These are phyloP conservation scores for Remorina albescens DNA, from an alignment of 2,797 vertebrate species.

Conservation along the genomic window DNA sequence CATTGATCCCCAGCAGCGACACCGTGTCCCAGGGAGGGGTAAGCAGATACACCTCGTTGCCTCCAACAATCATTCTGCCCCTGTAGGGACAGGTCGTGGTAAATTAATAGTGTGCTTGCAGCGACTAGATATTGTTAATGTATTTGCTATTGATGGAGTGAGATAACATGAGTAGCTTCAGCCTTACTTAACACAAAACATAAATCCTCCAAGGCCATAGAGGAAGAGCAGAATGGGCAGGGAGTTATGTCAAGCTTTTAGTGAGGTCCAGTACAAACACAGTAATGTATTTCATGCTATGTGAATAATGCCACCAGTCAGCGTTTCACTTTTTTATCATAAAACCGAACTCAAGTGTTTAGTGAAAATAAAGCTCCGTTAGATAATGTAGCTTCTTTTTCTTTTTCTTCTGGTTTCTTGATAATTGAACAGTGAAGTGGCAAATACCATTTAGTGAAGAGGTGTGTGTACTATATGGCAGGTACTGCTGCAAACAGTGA, in stretches of 20 bases:
- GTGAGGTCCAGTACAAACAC: slow-evolving; percentile 3
- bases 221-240: slow-evolving; percentile 42
- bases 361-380: slow-evolving; percentile 4
- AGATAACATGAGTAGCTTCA: slow-evolving; percentile 91
- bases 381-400: too few species aligned
- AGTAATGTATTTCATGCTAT: slow-evolving; percentile 13
- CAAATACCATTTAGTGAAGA: slow-evolving; percentile 14
- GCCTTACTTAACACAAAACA: slow-evolving; percentile 92
- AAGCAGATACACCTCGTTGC: slow-evolving; percentile 89
- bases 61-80: slow-evolving; percentile 87
- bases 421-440: slow-evolving; percentile 4
- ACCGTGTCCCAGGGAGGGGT: slow-evolving; percentile 86
- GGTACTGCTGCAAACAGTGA: not conserved
- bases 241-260: slow-evolving; percentile 63
- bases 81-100: slow-evolving; percentile 88
- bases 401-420: slow-evolving; percentile 7
- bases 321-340: not conserved
- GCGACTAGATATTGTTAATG: slow-evolving; percentile 92
- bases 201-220: slow-evolving; percentile 86
- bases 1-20: slow-evolving; percentile 91
- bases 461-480: slow-evolving; percentile 1
- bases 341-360: slow-evolving; percentile 1
- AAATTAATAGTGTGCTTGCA: slow-evolving; percentile 92
- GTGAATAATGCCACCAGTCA: slow-evolving; percentile 7
- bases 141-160: slow-evolving; percentile 90